Base-by-base conservation (phyloP, 2,888 invertebrate genomes). In the Cephalotes varians region DNA sequence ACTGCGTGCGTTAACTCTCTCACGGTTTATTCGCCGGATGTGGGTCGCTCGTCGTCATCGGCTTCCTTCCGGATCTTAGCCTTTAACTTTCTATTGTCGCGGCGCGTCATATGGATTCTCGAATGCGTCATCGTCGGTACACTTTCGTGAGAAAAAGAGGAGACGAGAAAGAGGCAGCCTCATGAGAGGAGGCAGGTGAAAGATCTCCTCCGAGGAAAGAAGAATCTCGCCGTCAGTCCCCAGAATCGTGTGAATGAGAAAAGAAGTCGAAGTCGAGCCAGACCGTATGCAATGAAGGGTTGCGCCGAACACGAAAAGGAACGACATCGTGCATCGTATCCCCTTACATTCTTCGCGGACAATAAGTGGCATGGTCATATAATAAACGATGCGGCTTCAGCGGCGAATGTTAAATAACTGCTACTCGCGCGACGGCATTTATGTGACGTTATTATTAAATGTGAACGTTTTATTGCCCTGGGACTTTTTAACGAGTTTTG, bases 61-160 rank as follows among this genome's bases (percentile, higher is more conserved):
- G 9, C 49, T 21, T 49, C 21, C 21, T 51, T 51, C 49, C 9
- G 49, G 49, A 21, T 49, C 21, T 49, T 49, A 49, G 9, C n/a
- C 49, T 21, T 49, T 49, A 49, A 49, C 21, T 49, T 49, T 49
- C 7, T 40, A 40, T 40, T 40, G 10, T 40, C 40, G 2, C 10
- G 58, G 85, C 77, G 81, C 83, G 79, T 40, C 72, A 51, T 54
- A 79, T 73, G 79, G 49, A 82, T 64, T 81, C 64, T 67, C 49
- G 51, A 60, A 77, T 77, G 82, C 90, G 90, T 90, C 89, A 88
- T 86, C 79, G 31, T 49, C 49, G 89, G 89, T 86, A 88, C 77
- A 87, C 89, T 89, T 89, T 90, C 87, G 69, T 90, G 74, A 65
- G 62, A 49, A 31, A 34, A 51, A 40, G 31, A 15, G 25, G 31